Percentiles rank a stretch among this genome's conserved stretches.
Evolutionary conservation across 2,113 vertebrate genomes (phyloP).

Genomic region (Dunckerocampus dactyliophorus): DNA sequence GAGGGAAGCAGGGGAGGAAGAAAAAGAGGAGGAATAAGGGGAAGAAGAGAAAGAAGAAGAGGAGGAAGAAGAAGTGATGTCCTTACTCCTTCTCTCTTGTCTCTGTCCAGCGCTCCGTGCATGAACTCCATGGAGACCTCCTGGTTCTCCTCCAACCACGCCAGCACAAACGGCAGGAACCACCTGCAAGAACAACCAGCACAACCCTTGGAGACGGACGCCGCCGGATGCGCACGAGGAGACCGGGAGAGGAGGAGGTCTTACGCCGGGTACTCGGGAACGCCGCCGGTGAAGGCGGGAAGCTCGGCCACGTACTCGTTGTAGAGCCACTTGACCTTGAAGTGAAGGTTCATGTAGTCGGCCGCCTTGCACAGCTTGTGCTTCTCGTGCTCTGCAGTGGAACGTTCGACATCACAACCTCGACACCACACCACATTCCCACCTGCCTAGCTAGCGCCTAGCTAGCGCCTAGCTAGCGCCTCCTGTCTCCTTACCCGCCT

Average conservation of each 20-base stretch:
- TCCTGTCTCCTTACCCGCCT: slow-evolving; percentile 77
- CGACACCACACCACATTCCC: too few relatives aligned
- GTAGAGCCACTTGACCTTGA: slow-evolving; percentile 98
- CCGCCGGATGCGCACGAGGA: neutral
- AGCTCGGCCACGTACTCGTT: slow-evolving; percentile 89
- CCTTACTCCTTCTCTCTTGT: slow-evolving; percentile 93
- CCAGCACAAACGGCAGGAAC: slow-evolving; percentile 94
- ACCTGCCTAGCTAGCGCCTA: too few relatives aligned
- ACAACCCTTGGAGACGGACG: neutral
- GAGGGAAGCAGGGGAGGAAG: neutral
- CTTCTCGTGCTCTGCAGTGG: slow-evolving; percentile 89
- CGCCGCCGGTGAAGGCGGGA: slow-evolving; percentile 74
- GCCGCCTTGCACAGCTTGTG: slow-evolving; percentile 88
- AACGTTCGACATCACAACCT: neutral
- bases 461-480: too few relatives aligned
- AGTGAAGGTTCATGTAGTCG: slow-evolving; percentile 99
- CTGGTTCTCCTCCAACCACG: slow-evolving; percentile 96
- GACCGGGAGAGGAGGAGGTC: slow-evolving; percentile 32
- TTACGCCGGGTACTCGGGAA: slow-evolving; percentile 92
- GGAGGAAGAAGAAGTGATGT: slow-evolving; percentile 28
- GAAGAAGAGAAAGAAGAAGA: neutral
- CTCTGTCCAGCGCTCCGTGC: slow-evolving; percentile 89
- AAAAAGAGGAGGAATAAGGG: neutral
- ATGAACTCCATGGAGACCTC: slow-evolving; percentile 96
- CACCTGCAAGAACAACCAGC: slow-evolving; percentile 72